Percentiles rank a stretch among this genome's conserved stretches.
Conservation (phyloP, 1,140 invertebrate genomes). For the Campoletis sonorensis region DNA sequence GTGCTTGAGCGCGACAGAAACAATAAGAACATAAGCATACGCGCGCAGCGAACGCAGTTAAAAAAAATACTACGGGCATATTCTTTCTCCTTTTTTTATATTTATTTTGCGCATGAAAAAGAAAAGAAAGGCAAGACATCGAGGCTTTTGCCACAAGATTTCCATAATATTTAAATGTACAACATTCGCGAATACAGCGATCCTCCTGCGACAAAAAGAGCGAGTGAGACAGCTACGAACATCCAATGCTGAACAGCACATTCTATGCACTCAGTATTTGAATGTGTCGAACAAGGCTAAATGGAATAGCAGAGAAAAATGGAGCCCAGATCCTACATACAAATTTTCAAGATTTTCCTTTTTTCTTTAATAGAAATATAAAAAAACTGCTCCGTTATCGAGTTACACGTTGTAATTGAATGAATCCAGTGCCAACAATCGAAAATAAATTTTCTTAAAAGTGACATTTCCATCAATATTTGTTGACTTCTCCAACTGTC, state of each 20-base stretch:
- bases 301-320: background rate
- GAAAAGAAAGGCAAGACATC: background rate
- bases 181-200: slow-evolving; percentile 53
- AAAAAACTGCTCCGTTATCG: no score
- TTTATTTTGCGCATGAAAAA: background rate
- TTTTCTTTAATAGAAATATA: no score
- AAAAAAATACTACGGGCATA: background rate
- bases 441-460: no score
- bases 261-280: background rate
- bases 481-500: no score
- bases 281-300: background rate
- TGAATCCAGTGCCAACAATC: no score
- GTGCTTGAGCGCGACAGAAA: slow-evolving; percentile 14
- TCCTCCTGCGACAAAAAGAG: slow-evolving; percentile 13
- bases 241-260: background rate
- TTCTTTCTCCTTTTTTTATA: background rate
- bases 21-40: slow-evolving; percentile 23
- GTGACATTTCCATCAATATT: no score
- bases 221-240: slow-evolving; percentile 7
- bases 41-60: background rate
- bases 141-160: slow-evolving; percentile 39
- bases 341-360: background rate
- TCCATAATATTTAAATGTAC: slow-evolving; percentile 61
- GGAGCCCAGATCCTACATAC: background rate
- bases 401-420: no score